Evolutionary conservation across 1,140 invertebrate genomes (phyloP), one percentile per base, ranked within the genome.

Genomic region (Psilanteris sp.): DNA sequence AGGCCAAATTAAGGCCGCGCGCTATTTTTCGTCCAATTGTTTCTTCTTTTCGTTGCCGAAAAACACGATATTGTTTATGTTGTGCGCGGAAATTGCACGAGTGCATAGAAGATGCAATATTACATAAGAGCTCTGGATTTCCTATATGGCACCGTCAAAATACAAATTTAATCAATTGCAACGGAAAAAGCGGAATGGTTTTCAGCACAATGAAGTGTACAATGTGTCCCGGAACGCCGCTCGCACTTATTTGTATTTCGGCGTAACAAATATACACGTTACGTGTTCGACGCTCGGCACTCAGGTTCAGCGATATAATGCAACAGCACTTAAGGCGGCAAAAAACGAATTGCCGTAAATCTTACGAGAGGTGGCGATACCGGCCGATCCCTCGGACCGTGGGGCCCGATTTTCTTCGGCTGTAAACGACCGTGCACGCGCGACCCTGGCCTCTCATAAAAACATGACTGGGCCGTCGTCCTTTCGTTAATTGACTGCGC

Each of bases 391-490:
- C 83, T 87, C 79, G 76, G 81, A 80, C 78, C 79, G 83, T 79
- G 77, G 78, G 79, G 79, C 80, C 79, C 79, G 84, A 87, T 85
- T 87, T 83, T 87, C 83, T 77, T 80, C 82, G 81, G 84, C 78
- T 81, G 85, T 88, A 86, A 87, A 86, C 83, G 80, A 73, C 80
- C 74, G 67, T 77, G 73, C 74, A 77, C 74, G 71, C 67, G 64
- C 61, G 66, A 72, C 41, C 77, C 62, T 36, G 71, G 54, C 50
- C 66, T 48, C 70, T 79, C 78, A 52, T 82, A 80, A 80, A 80
- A 82, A 73, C 22, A 11, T 27, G 44, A 26, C 57, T 70, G 32
- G 44, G 50, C 29, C 57, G 57, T 61, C 64, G 52, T 77, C 68
- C 52, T 73, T 70, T 55, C 61, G 26, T 75, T 82, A 81, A 82